A percentile compares a stretch with the other conserved stretches of the same genome.
phyloP scores from a whole-genome alignment of 2,113 vertebrate species.

The Penelope pileata region DNA sequence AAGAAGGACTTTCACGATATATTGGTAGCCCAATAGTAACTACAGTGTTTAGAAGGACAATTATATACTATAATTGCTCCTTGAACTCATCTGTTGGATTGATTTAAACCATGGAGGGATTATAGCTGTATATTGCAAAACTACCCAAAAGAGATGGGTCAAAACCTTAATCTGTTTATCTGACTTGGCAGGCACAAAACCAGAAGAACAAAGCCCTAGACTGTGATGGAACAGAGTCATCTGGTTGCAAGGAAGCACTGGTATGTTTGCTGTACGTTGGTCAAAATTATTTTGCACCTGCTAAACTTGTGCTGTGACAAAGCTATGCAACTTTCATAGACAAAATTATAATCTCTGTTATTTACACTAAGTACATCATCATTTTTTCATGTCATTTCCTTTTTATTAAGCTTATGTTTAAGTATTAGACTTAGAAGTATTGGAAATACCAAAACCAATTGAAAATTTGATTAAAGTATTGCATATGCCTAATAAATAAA shows the following conservation, averaged over 20 bases:
- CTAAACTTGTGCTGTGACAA: not conserved
- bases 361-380: not conserved
- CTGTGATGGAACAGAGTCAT: not conserved
- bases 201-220: not conserved
- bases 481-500: not conserved
- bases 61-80: not conserved
- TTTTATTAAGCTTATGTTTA: not conserved
- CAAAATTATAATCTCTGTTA: not conserved
- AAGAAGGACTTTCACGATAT: not conserved
- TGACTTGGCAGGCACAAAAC: not conserved
- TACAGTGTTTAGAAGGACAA: not conserved
- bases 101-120: not conserved
- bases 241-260: not conserved
- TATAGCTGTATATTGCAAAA: not conserved
- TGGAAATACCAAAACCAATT: not conserved
- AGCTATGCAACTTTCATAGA: not conserved
- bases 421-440: not conserved
- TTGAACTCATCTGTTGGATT: not conserved
- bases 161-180: not conserved
- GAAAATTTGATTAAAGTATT: not conserved
- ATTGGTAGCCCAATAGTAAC: not conserved
- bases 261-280: not conserved
- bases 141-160: not conserved
- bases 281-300: not conserved
- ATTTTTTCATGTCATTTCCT: not conserved